These are phyloP conservation scores for Erebia ligea DNA, from an alignment of 2,888 invertebrate genomes.

Conservation along the genomic window DNA sequence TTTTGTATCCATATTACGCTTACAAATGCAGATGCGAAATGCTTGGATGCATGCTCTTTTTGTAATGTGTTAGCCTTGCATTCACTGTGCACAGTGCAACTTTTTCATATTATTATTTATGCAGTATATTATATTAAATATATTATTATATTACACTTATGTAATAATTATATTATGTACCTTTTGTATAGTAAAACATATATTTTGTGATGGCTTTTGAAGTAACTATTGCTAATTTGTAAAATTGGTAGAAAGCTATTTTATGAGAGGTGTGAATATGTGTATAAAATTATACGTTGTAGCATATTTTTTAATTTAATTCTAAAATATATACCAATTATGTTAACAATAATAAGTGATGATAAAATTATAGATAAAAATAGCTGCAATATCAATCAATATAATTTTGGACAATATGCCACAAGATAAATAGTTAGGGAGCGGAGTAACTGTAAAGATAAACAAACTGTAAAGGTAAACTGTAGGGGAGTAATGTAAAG, in stretches of 20 bases:
- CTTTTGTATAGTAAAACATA: background rate
- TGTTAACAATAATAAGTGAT: too few relatives aligned
- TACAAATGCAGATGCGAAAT: background rate
- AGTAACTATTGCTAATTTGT: background rate
- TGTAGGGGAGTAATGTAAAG: too few relatives aligned
- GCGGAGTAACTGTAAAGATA: too few relatives aligned
- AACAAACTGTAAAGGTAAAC: too few relatives aligned
- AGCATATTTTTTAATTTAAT: background rate
- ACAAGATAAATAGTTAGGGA: too few relatives aligned
- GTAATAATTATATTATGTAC: background rate
- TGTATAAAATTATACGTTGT: background rate
- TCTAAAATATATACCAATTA: background rate
- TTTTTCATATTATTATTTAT: background rate
- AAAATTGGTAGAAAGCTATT: background rate
- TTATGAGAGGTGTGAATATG: background rate
- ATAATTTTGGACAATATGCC: too few relatives aligned
- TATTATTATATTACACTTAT: background rate
- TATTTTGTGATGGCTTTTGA: background rate
- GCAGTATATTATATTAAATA: background rate
- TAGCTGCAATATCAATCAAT: too few relatives aligned
- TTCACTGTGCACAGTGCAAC: background rate
- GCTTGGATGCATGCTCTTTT: background rate
- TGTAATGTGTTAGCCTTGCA: background rate
- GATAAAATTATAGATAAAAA: too few relatives aligned
- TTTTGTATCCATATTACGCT: conserved; percentile 4